Evolutionary conservation across 2,888 invertebrate genomes (phyloP), one percentile per base, ranked within the genome.

Genomic region (Drosophila anomalipes): DNA sequence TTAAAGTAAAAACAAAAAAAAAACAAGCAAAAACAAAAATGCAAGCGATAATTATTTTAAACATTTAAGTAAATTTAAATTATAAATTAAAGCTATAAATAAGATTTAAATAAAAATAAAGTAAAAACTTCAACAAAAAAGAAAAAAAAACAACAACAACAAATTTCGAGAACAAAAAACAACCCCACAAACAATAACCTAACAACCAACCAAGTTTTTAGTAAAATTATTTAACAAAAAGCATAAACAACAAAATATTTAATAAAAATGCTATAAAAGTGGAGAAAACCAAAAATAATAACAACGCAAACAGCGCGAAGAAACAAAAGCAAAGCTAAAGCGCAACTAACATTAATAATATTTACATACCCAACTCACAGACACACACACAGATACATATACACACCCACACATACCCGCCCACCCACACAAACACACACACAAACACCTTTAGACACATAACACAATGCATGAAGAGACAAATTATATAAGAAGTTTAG

Each of bases 21-120:
- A 75, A 77, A 86, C 30, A 60, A 65, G 63, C 30, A 64, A 82
- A 89, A 90, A 83, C 62, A 77, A 84, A 83, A 85, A 91, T 86
- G 91, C 92, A 91, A 90, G 83, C 87, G 92, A 93, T 93, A 92
- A 93, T 93, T 93, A 93, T 93, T 86, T 93, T 93, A 93, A 93
- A 93, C 86, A 86, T 92, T 92, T 93, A 93, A 93, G 93, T 91
- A 92, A 91, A 91, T 90, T 92, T 93, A 93, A 93, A 93, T 92
- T 92, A 93, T 93, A 92, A 92, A 92, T 82, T 83, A 92, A 86
- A 92, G 82, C 91, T 92, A 89, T 76, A 91, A 85, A 88, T 90
- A 91, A 92, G 86, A 89, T 83, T 91, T 92, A 91, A 92, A 92
- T 91, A 91, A 90, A 91, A 92, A 92, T 90, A 90, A 90, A 82